Percentiles rank a stretch among this genome's conserved stretches.
Conservation (phyloP, 2,888 invertebrate species). For the Agapostemon virescens region DNA sequence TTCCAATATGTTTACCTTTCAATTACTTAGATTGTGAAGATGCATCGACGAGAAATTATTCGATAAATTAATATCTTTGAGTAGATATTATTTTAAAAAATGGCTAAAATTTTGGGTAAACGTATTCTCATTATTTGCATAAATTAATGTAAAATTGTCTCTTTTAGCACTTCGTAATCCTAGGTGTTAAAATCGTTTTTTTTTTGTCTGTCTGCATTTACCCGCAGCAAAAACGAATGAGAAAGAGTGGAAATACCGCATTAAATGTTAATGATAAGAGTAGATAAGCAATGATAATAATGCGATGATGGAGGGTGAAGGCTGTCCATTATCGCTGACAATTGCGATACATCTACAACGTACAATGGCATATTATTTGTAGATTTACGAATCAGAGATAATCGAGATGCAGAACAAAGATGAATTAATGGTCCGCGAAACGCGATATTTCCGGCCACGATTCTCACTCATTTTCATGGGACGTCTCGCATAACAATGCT, state of each 20-base stretch:
- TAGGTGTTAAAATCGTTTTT: no score
- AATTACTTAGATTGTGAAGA: no score
- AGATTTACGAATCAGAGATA: conserved; percentile 34
- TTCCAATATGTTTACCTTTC: no score
- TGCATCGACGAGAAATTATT: no score
- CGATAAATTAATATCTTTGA: no score
- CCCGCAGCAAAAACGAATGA: not conserved
- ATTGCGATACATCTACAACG: conserved; percentile 15
- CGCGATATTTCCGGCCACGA: conserved; percentile 32
- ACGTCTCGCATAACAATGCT: conserved; percentile 21
- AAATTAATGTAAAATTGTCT: no score
- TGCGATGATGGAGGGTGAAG: conserved; percentile 15
- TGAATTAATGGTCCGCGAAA: conserved; percentile 49
- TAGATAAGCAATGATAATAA: not conserved
- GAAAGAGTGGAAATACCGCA: not conserved
- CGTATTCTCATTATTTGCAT: no score
- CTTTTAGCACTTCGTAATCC: no score
- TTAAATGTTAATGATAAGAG: no score
- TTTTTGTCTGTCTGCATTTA: not conserved
- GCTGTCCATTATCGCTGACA: conserved; percentile 21
- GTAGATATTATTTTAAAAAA: no score
- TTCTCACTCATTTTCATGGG: conserved; percentile 20
- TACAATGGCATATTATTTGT: conserved; percentile 40
- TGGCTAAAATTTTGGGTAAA: no score
- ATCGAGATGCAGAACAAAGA: conserved; percentile 40